These are phyloP conservation scores for Aporrectodea caliginosa DNA, from an alignment of 1,140 invertebrate genomes.

Conservation along the genomic window DNA sequence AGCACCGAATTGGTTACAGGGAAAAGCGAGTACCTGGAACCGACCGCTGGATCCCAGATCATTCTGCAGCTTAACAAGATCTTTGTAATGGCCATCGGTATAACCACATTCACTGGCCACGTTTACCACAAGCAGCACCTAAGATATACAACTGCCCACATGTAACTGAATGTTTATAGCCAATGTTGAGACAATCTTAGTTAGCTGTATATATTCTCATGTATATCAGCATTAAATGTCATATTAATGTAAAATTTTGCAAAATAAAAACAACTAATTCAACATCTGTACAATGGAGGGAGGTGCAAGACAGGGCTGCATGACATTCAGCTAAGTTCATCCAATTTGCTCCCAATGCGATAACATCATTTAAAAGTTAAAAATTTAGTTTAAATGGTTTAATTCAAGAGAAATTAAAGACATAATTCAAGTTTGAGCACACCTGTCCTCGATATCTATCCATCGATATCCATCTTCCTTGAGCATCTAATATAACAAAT, in stretches of 20 bases:
- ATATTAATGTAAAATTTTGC: neutral
- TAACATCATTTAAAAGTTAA: neutral
- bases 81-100: conserved; percentile 72
- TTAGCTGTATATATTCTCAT: neutral
- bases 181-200: neutral
- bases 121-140: conserved; percentile 74
- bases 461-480: conserved; percentile 68
- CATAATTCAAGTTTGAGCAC: conserved; percentile 27
- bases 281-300: neutral
- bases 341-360: neutral
- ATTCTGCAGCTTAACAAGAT: conserved; percentile 70
- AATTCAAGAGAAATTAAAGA: conserved; percentile 9
- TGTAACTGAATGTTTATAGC: neutral
- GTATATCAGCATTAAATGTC: neutral
- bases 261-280: neutral
- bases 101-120: conserved; percentile 81
- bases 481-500: conserved; percentile 69
- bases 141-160: conserved; percentile 22
- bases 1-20: conserved; percentile 85
- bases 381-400: neutral
- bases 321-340: neutral
- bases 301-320: neutral
- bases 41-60: conserved; percentile 61
- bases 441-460: conserved; percentile 65
- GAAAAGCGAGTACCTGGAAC: conserved; percentile 72